phyloP scores from a whole-genome alignment of 2,888 invertebrate species.

The Agelastica alni region DNA sequence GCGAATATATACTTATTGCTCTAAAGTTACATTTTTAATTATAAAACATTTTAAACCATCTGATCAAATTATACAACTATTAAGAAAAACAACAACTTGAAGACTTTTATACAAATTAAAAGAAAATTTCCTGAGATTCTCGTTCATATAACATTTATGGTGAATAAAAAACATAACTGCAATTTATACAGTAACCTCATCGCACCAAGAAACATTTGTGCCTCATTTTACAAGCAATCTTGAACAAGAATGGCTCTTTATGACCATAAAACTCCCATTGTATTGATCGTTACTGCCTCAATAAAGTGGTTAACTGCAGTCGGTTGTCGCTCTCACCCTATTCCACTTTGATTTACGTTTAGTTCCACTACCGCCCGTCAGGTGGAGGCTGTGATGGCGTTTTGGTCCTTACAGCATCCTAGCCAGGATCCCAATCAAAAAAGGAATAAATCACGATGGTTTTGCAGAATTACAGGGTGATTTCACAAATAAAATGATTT shows the following conservation, averaged over 20 bases:
- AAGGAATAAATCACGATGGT: too few relatives aligned
- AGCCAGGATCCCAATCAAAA: not conserved
- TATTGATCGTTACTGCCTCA: constrained; percentile 56
- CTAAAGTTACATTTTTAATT: too few relatives aligned
- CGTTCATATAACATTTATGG: constrained; percentile 36
- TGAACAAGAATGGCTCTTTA: constrained; percentile 54
- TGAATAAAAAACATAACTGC: constrained; percentile 48
- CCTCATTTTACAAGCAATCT: constrained; percentile 55
- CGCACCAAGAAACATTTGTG: constrained; percentile 53
- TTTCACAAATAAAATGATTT: too few relatives aligned
- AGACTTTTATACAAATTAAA: constrained; percentile 5
- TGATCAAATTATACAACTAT: too few relatives aligned
- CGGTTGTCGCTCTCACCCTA: constrained; percentile 22
- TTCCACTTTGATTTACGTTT: constrained; percentile 7
- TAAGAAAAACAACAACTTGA: not conserved
- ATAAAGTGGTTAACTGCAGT: constrained; percentile 36
- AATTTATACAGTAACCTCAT: constrained; percentile 48
- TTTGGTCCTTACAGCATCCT: constrained; percentile 4
- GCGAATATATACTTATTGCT: too few relatives aligned
- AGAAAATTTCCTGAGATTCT: constrained; percentile 9
- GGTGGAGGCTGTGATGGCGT: constrained; percentile 26
- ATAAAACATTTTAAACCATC: too few relatives aligned
- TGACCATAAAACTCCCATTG: constrained; percentile 58
- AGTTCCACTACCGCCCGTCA: constrained; percentile 29
- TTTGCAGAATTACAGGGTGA: too few relatives aligned